Base-by-base conservation (phyloP, 1,140 invertebrate species). In the Schlechtendalia chinensis region DNA sequence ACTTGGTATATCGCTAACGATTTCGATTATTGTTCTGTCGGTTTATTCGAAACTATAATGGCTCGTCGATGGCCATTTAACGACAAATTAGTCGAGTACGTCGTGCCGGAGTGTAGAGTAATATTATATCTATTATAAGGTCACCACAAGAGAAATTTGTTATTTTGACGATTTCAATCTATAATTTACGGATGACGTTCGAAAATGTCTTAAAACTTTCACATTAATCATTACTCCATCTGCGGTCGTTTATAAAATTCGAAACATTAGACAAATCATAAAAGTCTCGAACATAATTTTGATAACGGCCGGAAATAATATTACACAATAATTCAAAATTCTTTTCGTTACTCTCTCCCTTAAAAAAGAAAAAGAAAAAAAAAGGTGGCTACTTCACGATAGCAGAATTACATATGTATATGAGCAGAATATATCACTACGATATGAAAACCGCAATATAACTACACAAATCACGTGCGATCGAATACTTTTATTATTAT, bases 121-220 rank as follows among this genome's bases (percentile, higher is more conserved):
- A 63, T 63, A 50, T 12, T 50, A 32, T 32, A 32, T 63, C 27
- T 1, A 29, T 19, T 29, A 29, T 29, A 17, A 29, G 8, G 6
- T 19, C 17, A 24, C 10, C 16, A 8, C 27, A 1, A 19, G 58
- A 16, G 24, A 59, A 22, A 22, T 65, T 65, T 4, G 11, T 39
- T 65, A 63, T 65, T 65, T n/a, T 39, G 16, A 65, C 32, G 32
- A 63, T 32, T 63, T 14, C 17, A n/a, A 63, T 63, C 6, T 63
- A 32, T 10, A 63, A 32, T 63, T 32, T 63, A 63, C 27, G 27
- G 1, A 61, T 32, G 5, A 22, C 17, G 63, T 39, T 65, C 16
- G 1, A 39, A 65, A 22, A 39, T 29, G 32, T 65, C 29, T 45
- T 39, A 50, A 12, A 50, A 45, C 11, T 39, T 65, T 65, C 32